Conservation (phyloP, 2,113 vertebrate genomes). For the Atrichornis clamosus region DNA sequence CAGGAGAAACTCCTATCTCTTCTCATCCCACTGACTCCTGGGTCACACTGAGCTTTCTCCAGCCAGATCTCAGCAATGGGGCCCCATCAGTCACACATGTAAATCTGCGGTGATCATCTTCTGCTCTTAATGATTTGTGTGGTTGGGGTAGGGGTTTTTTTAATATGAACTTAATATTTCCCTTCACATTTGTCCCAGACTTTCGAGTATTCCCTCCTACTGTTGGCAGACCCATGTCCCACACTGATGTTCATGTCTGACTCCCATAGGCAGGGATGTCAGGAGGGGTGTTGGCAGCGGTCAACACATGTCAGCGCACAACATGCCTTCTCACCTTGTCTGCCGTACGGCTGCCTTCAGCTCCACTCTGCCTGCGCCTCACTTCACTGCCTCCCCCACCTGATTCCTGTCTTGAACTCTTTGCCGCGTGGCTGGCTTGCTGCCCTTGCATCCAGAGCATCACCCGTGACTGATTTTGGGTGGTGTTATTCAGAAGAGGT, state of each 20-base stretch:
- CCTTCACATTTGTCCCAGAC: neutral
- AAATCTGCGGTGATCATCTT: neutral
- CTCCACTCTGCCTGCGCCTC: neutral
- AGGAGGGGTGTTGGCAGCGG: neutral
- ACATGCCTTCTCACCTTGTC: neutral
- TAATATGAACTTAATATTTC: neutral
- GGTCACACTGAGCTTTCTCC: neutral
- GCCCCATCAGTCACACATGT: fast-evolving
- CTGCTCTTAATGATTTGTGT: neutral
- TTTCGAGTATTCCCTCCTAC: neutral
- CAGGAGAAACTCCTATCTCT: fast-evolving
- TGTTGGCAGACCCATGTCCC: neutral
- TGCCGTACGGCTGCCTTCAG: neutral
- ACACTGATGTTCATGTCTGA: neutral
- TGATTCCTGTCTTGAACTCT: neutral
- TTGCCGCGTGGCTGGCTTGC: fast-evolving
- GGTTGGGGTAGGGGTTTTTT: fast-evolving
- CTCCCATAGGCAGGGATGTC: neutral
- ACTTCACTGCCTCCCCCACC: neutral
- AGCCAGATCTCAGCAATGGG: neutral
- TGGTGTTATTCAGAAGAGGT: neutral
- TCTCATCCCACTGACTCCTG: neutral
- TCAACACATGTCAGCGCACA: neutral
- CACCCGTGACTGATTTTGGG: neutral
- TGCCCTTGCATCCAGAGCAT: neutral